Conservation (phyloP, 2,888 invertebrate species). For the Andrena hattorfiana region DNA sequence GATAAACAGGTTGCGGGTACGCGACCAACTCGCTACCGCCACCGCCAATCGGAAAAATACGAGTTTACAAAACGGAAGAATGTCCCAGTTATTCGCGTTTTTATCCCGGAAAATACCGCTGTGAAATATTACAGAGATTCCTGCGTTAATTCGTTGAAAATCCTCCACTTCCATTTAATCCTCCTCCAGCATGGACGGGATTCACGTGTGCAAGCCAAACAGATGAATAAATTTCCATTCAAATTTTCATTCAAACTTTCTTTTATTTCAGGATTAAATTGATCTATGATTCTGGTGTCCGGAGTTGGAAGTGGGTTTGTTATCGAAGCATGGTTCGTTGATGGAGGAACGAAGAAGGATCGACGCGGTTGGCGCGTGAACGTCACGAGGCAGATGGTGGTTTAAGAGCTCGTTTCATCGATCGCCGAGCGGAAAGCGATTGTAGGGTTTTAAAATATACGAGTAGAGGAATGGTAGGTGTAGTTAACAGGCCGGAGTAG, state of each 20-base stretch:
- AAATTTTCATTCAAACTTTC: too few species aligned
- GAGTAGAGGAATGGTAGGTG: background rate
- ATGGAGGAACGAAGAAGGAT: background rate
- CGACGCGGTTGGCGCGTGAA: slow-evolving; percentile 17
- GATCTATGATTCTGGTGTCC: too few species aligned
- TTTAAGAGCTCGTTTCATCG: slow-evolving; percentile 28
- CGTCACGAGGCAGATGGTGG: slow-evolving; percentile 19
- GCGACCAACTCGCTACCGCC: too few species aligned
- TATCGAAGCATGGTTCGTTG: background rate
- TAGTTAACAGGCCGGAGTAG: background rate
- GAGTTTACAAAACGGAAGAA: background rate
- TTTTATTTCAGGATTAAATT: too few species aligned
- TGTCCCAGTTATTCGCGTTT: background rate
- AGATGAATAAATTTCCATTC: too few species aligned
- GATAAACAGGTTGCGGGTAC: slow-evolving; percentile 26
- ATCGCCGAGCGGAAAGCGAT: slow-evolving; percentile 30
- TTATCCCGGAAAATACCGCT: background rate
- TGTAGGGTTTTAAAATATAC: background rate
- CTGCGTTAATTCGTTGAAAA: too few species aligned
- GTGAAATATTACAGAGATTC: too few species aligned
- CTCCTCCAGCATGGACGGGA: too few species aligned
- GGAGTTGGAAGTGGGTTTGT: too few species aligned
- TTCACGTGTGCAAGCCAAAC: too few species aligned
- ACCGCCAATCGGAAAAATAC: background rate
- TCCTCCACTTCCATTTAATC: too few species aligned